Percentiles rank a stretch among this genome's conserved stretches.
Conservation (phyloP, 2,113 vertebrate species). For the Otolemur garnettii region DNA sequence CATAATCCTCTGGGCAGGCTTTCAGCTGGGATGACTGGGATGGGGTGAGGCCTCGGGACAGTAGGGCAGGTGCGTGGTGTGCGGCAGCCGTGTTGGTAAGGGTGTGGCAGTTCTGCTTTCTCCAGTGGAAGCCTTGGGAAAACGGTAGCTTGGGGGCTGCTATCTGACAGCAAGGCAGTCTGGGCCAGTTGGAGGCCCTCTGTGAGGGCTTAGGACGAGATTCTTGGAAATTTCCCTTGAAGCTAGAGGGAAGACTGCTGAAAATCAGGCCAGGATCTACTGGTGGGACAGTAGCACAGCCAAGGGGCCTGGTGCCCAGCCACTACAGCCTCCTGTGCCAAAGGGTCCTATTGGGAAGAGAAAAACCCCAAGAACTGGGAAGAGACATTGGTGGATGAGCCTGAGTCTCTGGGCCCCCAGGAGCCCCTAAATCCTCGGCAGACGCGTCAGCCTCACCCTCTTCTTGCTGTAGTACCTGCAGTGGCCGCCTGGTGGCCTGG, state of each 20-base stretch:
- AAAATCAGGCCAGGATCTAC: background rate
- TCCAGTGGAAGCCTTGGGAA: background rate
- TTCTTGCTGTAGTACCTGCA: background rate
- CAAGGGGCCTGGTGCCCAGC: too few species aligned
- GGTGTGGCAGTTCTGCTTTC: background rate
- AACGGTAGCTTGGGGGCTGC: background rate
- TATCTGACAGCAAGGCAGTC: accelerated
- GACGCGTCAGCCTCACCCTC: too few species aligned
- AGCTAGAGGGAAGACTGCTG: background rate
- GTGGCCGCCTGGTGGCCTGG: background rate
- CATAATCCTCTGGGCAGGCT: background rate
- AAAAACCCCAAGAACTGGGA: too few species aligned
- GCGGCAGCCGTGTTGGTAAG: accelerated
- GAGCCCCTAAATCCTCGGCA: too few species aligned
- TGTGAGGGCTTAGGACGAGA: background rate
- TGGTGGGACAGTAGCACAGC: too few species aligned
- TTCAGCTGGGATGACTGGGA: accelerated
- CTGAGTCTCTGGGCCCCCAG: too few species aligned
- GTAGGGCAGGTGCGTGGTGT: background rate
- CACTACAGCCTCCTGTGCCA: too few species aligned
- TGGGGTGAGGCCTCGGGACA: accelerated
- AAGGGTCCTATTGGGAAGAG: too few species aligned
- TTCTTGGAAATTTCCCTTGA: background rate
- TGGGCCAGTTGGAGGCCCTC: background rate
- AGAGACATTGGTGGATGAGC: too few species aligned